phyloP scores from a whole-genome alignment of 2,797 vertebrate genomes.

The Sebastes matsubarae region DNA sequence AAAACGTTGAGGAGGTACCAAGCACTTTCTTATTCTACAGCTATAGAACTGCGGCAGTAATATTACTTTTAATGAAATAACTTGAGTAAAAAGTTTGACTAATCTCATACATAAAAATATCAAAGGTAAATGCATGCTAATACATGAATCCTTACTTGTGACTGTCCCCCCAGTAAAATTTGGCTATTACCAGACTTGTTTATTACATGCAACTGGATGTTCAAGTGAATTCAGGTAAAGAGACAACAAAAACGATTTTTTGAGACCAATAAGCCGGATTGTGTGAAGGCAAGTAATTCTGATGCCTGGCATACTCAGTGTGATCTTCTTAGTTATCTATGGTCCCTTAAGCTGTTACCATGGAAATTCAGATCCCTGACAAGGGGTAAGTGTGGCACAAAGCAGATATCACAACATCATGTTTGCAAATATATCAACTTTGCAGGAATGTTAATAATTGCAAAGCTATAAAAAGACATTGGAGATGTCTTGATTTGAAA shows the following conservation, averaged over 20 bases:
- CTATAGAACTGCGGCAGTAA: not conserved
- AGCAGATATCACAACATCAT: slow-evolving; percentile 26
- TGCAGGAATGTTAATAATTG: slow-evolving; percentile 4
- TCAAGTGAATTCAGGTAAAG: not conserved
- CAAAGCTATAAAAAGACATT: not conserved
- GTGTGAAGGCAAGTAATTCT: not conserved
- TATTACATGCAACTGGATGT: not conserved
- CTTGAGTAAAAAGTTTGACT: not conserved
- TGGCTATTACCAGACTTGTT: not conserved
- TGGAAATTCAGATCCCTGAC: slow-evolving; percentile 22
- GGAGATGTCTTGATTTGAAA: not conserved
- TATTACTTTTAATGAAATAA: not conserved
- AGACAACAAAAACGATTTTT: not conserved
- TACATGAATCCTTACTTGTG: not conserved
- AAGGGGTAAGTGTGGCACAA: not conserved
- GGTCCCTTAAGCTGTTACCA: slow-evolving; percentile 23
- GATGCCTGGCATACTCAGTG: not conserved
- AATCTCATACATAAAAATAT: not conserved
- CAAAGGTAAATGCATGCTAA: not conserved
- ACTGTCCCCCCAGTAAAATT: not conserved
- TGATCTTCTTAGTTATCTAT: not conserved
- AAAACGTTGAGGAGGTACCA: no score
- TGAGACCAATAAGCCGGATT: not conserved
- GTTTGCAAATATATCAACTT: slow-evolving; percentile 24
- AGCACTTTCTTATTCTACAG: not conserved